Evolutionary conservation across 2,113 vertebrate species (phyloP).

Genomic region (Pseudorasbora parva): DNA sequence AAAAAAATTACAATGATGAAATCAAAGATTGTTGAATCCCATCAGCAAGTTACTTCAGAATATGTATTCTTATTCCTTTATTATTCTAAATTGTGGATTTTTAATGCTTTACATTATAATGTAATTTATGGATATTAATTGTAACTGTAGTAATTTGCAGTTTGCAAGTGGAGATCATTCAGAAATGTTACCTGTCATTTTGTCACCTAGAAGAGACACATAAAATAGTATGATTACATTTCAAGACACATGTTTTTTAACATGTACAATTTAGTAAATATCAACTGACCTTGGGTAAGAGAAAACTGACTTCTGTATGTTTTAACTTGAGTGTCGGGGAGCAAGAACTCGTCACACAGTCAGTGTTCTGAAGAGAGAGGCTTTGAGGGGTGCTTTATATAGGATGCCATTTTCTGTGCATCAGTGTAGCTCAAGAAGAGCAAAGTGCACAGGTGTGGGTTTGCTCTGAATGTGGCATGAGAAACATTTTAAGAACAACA

Average conservation of each 20-base stretch:
- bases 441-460: constrained; percentile 26
- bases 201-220: constrained; percentile 6
- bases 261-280: neutral
- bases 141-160: neutral
- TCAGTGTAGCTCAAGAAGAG: neutral
- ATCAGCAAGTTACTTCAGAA: too few species aligned
- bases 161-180: neutral
- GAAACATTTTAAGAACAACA: neutral
- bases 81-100: neutral
- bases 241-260: neutral
- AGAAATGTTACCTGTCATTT: constrained; percentile 8
- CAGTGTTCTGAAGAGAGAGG: neutral
- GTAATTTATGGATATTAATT: neutral
- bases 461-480: neutral
- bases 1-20: too few species aligned
- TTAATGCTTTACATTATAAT: too few species aligned
- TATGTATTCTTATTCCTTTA: too few species aligned
- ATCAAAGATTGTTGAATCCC: too few species aligned
- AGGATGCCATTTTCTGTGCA: neutral
- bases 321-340: too few species aligned
- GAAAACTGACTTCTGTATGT: too few species aligned
- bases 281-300: neutral
- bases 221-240: neutral
- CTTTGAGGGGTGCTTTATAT: neutral
- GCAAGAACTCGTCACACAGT: neutral